Conservation (phyloP, 2,113 vertebrate species). For the Hypanus sabinus region DNA sequence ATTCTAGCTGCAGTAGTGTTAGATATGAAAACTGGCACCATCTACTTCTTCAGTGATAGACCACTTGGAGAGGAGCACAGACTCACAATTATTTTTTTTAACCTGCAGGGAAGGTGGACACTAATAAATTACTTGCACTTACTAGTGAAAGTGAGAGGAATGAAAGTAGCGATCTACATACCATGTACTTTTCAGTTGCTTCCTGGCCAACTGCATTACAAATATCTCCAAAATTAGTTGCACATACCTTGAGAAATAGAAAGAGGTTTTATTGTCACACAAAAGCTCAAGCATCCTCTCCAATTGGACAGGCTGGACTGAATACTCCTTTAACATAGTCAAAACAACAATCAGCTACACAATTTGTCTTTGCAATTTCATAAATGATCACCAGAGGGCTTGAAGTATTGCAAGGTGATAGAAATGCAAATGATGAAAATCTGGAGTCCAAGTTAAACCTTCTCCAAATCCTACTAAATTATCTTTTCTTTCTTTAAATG, state of each 20-base stretch:
- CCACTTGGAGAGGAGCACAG: background rate
- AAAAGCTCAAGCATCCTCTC: background rate
- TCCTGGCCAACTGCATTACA: conserved; percentile 83
- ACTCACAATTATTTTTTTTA: background rate
- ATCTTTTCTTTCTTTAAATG: background rate
- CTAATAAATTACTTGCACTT: background rate
- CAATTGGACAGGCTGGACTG: background rate
- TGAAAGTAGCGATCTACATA: conserved; percentile 49
- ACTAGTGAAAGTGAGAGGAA: background rate
- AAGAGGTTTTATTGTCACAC: background rate
- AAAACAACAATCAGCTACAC: background rate
- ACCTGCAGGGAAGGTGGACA: background rate
- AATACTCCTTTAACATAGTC: background rate
- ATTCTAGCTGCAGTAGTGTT: background rate
- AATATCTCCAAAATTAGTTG: conserved; percentile 80
- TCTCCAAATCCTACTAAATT: background rate
- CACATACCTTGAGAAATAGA: conserved; percentile 66
- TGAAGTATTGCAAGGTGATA: background rate
- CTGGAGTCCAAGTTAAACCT: background rate
- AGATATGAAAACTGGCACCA: background rate
- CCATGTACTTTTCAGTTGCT: conserved; percentile 80
- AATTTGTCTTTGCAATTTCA: background rate
- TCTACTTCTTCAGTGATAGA: background rate
- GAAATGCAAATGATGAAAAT: background rate
- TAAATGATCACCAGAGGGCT: background rate